Evolutionary conservation across 2,113 vertebrate genomes (phyloP).

Genomic region (Coregonus clupeaformis): DNA sequence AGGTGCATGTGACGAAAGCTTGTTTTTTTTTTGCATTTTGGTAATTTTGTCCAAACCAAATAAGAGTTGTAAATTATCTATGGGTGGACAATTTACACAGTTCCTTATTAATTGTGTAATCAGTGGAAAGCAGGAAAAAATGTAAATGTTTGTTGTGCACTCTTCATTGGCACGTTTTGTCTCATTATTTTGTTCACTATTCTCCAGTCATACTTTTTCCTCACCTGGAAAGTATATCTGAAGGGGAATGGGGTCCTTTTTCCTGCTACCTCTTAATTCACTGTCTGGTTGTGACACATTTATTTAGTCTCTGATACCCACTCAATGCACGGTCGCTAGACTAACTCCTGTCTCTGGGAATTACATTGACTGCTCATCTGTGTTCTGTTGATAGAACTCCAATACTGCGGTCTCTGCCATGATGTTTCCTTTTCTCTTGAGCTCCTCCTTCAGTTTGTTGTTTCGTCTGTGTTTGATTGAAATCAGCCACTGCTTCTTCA

Average conservation of each 20-base stretch:
- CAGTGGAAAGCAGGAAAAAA: neutral
- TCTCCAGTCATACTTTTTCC: neutral
- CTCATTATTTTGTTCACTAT: neutral
- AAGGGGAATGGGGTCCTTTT: neutral
- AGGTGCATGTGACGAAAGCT: constrained; percentile 36
- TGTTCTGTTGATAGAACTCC: too few species aligned
- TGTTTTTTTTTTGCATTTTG: constrained; percentile 6
- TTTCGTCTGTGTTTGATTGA: neutral
- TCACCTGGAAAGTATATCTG: neutral
- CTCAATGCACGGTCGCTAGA: neutral
- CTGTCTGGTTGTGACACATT: neutral
- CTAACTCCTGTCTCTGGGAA: neutral
- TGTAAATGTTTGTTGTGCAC: neutral
- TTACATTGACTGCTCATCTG: too few species aligned
- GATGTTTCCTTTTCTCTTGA: neutral
- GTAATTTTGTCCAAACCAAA: constrained; percentile 24
- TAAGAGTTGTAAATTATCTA: constrained; percentile 17
- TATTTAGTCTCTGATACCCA: neutral
- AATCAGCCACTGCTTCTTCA: neutral
- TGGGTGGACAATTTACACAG: constrained; percentile 28
- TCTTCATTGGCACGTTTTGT: neutral
- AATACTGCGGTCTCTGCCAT: neutral
- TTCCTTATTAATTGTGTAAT: neutral
- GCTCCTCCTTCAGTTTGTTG: neutral
- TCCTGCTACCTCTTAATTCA: neutral